A percentile compares a stretch with the other conserved stretches of the same genome.
Conservation (phyloP, 2,888 invertebrate genomes). For the Heliconius charithonia region DNA sequence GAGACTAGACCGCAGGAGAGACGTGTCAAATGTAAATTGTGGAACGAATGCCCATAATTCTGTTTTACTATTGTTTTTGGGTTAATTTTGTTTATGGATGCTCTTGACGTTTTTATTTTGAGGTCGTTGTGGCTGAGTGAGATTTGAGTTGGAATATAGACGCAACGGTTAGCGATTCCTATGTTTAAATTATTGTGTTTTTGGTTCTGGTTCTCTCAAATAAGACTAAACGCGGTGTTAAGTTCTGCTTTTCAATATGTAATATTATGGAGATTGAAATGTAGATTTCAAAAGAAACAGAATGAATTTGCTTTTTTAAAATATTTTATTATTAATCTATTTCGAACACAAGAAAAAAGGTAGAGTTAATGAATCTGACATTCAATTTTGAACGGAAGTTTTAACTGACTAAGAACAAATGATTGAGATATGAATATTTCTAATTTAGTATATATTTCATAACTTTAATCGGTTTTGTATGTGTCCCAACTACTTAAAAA, state of each 20-base stretch:
- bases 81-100: slow-evolving; percentile 15
- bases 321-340: no score
- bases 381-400: not conserved
- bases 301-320: no score
- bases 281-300: no score
- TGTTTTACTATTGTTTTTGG: slow-evolving; percentile 31
- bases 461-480: no score
- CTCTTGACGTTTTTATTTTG: not conserved
- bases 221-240: not conserved
- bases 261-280: no score
- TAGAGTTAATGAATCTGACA: not conserved
- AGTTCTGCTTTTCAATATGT: not conserved
- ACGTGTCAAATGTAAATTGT: slow-evolving; percentile 33
- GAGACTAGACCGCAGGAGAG: slow-evolving; percentile 39
- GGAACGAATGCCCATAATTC: slow-evolving; percentile 39
- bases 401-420: not conserved
- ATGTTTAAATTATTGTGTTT: not conserved
- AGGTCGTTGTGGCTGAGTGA: not conserved
- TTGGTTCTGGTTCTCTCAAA: not conserved
- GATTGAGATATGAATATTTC: no score
- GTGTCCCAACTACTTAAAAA: no score
- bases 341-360: no score
- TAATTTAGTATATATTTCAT: no score
- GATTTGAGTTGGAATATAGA: not conserved
- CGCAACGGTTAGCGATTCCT: not conserved